Evolutionary conservation across 1,140 invertebrate genomes (phyloP), one percentile per base, ranked within the genome.

Genomic region (Brachionus paranguensis): DNA sequence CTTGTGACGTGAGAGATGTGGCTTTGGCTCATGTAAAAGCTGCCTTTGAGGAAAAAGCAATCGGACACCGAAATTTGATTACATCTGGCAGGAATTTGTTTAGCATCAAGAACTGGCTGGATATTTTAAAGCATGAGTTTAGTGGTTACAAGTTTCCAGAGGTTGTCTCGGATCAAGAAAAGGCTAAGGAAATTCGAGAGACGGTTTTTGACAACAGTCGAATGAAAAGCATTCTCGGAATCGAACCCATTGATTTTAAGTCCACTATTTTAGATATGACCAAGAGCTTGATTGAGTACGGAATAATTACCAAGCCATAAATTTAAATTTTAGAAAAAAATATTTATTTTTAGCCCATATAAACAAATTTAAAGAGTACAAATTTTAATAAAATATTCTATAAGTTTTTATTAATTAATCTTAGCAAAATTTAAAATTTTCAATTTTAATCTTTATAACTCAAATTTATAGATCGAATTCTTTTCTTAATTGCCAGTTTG

Each of bases 1-100:
- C 91, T n/a, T 89, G 91, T 79, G 91, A 92, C 86, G 91, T 92
- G 5, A 87, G 91, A 47, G 92, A 92, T 86, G 91, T 92, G 7
- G 91, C 92, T 8, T 50, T 85, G 27, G 91, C 91, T 8, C 91
- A 92, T 85, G 86, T 92, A 64, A 89, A 89, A 85, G 91, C 91
- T 11, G 89, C 92, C 87, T 89, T 87, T 5, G 78, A 88, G 12
- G 87, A 88, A 5, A 89, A 91, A 84, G 90, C 91, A 17, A 91
- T 89, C 76, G 91, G 91, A n/a, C 20, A 85, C 17, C 43, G 83
- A 12, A 43, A 78, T 41, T 24, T 84, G n/a, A 29, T 84, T 2
- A 37, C 33, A 27, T 81, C 78, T 41, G 33, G 17, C 12, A 27
- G 27, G 8, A 37, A 64, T 64, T 81, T 81, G 27, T 47, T 81